Evolutionary conservation across 2,113 vertebrate species (phyloP).

Genomic region (Ahaetulla prasina): DNA sequence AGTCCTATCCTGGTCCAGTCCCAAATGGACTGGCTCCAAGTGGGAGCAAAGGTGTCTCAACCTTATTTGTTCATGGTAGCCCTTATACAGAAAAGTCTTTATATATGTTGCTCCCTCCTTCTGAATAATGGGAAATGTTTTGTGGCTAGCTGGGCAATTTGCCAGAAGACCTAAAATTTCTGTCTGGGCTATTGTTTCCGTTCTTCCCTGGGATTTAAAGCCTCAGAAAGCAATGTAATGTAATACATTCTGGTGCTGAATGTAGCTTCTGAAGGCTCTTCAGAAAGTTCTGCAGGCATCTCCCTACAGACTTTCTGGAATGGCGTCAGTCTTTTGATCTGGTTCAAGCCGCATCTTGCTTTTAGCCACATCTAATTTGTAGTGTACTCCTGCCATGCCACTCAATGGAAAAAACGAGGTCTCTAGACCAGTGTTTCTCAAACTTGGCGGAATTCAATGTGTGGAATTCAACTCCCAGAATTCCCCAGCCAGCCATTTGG

Average conservation of each 20-base stretch:
- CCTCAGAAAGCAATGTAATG: background rate
- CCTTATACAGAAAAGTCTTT: background rate
- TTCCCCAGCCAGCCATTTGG: background rate
- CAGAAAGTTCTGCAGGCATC: background rate
- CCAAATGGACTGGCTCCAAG: background rate
- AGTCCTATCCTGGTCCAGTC: background rate
- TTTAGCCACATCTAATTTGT: background rate
- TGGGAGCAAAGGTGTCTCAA: background rate
- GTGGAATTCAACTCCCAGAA: background rate
- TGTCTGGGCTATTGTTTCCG: background rate
- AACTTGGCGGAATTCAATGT: background rate
- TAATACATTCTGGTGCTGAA: background rate
- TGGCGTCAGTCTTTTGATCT: background rate
- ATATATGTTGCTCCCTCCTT: background rate
- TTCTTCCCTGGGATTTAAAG: background rate
- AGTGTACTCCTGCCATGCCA: background rate
- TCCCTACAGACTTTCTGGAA: background rate
- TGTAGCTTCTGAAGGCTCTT: background rate
- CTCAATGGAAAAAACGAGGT: background rate
- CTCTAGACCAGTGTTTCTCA: background rate
- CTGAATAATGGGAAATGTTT: background rate
- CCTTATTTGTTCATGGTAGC: background rate
- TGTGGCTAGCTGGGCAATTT: background rate
- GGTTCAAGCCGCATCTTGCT: background rate
- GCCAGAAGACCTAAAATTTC: background rate